Evolutionary conservation across 1,140 invertebrate genomes (phyloP).

Genomic region (Psix sp.): DNA sequence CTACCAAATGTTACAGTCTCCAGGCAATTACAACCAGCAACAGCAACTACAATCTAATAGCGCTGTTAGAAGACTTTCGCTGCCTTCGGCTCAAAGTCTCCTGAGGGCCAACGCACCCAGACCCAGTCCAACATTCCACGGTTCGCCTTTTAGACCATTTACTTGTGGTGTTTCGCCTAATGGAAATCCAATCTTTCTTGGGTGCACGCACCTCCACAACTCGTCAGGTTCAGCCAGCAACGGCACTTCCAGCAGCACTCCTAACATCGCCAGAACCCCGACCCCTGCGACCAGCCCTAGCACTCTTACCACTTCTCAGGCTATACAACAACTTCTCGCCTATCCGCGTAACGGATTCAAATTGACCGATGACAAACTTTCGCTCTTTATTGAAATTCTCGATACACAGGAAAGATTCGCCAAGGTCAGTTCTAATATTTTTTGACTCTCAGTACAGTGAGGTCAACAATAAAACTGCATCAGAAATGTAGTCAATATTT

Average conservation of each 20-base stretch:
- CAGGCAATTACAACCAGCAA: constrained; percentile 40
- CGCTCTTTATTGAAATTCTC: constrained; percentile 87
- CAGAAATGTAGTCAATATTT: no score
- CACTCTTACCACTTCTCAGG: constrained; percentile 77
- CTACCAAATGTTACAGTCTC: constrained; percentile 79
- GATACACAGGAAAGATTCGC: constrained; percentile 88
- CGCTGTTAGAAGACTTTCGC: constrained; percentile 68
- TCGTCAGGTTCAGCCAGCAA: constrained; percentile 40
- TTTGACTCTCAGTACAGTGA: no score
- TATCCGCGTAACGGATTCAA: constrained; percentile 85
- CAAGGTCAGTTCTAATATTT: constrained; percentile 26
- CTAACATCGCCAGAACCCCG: constrained; percentile 64
- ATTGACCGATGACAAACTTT: constrained; percentile 85
- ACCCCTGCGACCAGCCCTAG: constrained; percentile 78
- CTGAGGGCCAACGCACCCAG: constrained; percentile 75
- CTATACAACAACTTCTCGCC: constrained; percentile 82
- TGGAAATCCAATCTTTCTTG: constrained; percentile 75
- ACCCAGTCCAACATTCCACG: constrained; percentile 81
- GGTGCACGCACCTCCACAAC: constrained; percentile 75
- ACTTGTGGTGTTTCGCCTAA: constrained; percentile 75
- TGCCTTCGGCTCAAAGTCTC: constrained; percentile 72
- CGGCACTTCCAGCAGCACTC: constrained; percentile 50
- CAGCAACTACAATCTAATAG: constrained; percentile 45
- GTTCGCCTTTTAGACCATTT: constrained; percentile 77
- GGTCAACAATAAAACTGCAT: no score